Evolutionary conservation across 1,140 invertebrate genomes (phyloP).

Genomic region (Meloidogyne chitwoodi): DNA sequence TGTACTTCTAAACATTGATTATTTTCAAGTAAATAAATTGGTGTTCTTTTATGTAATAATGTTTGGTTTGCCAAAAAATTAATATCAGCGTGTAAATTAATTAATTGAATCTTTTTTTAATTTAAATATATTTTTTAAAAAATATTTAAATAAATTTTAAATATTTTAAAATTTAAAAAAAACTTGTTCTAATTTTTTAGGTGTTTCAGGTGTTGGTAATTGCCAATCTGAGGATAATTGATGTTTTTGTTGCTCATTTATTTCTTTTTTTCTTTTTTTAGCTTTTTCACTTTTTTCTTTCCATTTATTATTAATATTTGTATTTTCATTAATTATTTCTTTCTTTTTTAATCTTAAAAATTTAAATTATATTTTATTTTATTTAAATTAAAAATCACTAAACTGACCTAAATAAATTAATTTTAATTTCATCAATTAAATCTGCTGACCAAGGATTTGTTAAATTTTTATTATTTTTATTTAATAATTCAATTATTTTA

Average conservation of each 20-base stretch:
- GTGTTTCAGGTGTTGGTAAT: constrained; percentile 1
- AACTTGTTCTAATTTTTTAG: not conserved
- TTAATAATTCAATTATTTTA: not conserved
- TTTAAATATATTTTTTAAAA: too few species aligned
- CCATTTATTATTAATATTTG: not conserved
- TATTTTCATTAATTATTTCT: not conserved
- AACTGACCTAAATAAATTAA: not conserved
- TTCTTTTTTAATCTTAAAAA: not conserved
- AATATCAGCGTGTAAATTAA: constrained; percentile 19
- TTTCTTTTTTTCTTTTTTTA: not conserved
- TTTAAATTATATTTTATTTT: not conserved
- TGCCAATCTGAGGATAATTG: constrained; percentile 10
- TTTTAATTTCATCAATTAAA: not conserved
- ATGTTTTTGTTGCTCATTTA: not conserved
- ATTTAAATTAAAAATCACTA: not conserved
- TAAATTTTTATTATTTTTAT: not conserved
- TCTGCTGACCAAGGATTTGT: not conserved
- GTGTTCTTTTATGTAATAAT: constrained; percentile 21
- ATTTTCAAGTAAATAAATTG: constrained; percentile 8
- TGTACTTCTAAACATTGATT: constrained; percentile 15
- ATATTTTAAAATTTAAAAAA: not conserved
- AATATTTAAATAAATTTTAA: not conserved
- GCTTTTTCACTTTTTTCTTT: not conserved
- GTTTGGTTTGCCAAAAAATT: constrained; percentile 25
- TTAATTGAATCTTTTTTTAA: constrained; percentile 17